Conservation (phyloP, 2,113 vertebrate genomes). For the Fukomys damarensis region DNA sequence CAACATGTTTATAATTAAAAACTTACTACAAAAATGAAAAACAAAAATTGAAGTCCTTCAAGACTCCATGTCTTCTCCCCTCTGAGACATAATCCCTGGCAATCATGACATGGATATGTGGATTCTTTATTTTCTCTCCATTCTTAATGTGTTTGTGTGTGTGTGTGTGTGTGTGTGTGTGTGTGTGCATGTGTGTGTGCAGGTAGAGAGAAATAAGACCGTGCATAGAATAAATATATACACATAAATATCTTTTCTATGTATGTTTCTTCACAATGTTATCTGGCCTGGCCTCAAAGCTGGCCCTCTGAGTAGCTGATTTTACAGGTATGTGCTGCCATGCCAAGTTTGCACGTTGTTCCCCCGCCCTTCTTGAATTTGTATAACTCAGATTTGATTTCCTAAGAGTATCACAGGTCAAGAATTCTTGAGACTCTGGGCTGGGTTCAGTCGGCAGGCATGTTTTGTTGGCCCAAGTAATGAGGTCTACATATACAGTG, state of each 20-base stretch:
- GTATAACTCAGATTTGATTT: background rate
- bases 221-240: background rate
- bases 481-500: background rate
- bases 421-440: background rate
- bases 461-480: background rate
- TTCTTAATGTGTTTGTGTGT: background rate
- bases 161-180: background rate
- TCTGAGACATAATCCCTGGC: background rate
- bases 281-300: background rate
- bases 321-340: background rate
- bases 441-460: background rate
- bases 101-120: background rate
- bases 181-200: too few relatives aligned
- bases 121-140: background rate
- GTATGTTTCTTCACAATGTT: background rate
- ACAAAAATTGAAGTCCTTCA: background rate
- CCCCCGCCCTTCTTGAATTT: background rate
- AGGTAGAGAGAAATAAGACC: background rate
- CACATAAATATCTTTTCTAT: background rate
- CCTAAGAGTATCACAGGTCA: background rate
- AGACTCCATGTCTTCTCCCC: background rate
- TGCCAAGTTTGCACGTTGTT: background rate
- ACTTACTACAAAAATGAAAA: background rate
- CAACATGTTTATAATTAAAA: conserved; percentile 6
- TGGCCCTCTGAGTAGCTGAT: background rate